Evolutionary conservation across 2,113 vertebrate genomes (phyloP), one percentile per base, ranked within the genome.

Genomic region (Rousettus leschenaultii): DNA sequence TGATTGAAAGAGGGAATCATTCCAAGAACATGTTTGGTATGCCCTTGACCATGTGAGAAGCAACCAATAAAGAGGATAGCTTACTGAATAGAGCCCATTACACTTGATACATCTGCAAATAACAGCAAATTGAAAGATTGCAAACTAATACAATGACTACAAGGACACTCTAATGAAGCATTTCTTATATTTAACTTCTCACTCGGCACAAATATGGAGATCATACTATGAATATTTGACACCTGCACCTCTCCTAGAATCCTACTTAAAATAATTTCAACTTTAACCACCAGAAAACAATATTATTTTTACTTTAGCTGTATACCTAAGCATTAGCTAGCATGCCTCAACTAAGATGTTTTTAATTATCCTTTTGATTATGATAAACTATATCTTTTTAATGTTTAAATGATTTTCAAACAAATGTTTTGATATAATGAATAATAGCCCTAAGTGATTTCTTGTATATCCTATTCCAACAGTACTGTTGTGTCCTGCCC

Each of bases 111-210:
- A 30, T 85, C 71, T 9, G 57, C 82, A 94, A 94, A 93, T 16
- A 66, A 86, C 55, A 95, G 57, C 65, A 97, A 97, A 96, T 91
- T 97, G 45, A 97, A 97, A 97, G 96, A 92, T 53, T 92, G 0
- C 79, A 91, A 55, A 89, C 28, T 24, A 87, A 26, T 84, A 85
- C 40, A 88, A 88, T 94, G 89, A 86, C 79, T 94, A 84, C 95
- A 89, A 91, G 70, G 48, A 45, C 12, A 15, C 26, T 85, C 89
- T 40, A 82, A 5, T 40, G 79, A 97, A 97, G 75, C 7, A 90
- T 55, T 77, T 91, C 4, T 63, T 75, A 24, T 15, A 91, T n/a
- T 66, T 93, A n/a, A 11, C 65, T 89, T 88, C 73, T 68, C 43
- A 87, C 6, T n/a, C 16, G 48, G 65, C 35, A 51, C 19, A 68